Base-by-base conservation (phyloP, 2,888 invertebrate species). In the Nomada fucata region DNA sequence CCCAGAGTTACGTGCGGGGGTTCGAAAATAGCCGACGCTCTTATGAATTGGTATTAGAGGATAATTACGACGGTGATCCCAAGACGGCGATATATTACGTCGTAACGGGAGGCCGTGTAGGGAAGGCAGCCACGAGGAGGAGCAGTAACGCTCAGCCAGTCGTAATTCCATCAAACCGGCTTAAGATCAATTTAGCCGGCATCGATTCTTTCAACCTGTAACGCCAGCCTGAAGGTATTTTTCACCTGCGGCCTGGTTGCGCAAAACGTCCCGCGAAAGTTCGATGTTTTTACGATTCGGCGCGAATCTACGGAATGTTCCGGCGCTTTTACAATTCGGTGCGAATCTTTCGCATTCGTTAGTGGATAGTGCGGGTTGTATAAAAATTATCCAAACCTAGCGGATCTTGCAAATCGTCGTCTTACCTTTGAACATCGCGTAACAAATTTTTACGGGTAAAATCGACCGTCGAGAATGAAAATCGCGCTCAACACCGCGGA, bases 1-100 rank as follows among this genome's bases (percentile, higher is more conserved):
- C 86, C 79, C 76, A 87, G 90, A 91, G 91, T 91, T 93, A 92
- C 92, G 92, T 92, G 92, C 91, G 81, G 80, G 84, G 90, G 90
- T 90, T 92, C 87, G 90, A 88, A 89, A 89, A 89, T 89, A 88
- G 87, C 84, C 82, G 86, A 86, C 87, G 83, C 85, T 86, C 86
- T 86, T 86, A 88, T 88, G 88, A 88, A 88, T 88, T 85, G 88
- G 88, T 82, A 88, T 88, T 88, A 88, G 83, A 85, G 86, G 86
- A 88, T 88, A 88, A 88, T 88, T 88, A 88, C 83, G 83, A 85
- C 73, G 80, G 80, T 83, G 86, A 86, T 88, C 88, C 88, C 88
- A 86, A 70, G 85, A 82, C 88, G 85, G 50, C 83, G 79, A 88
- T 88, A 84, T 85, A 86, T 88, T 88, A 88, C 78, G 67, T 64